Percentiles rank a stretch among this genome's conserved stretches.
Evolutionary conservation across 2,797 vertebrate genomes (phyloP).

Genomic region (Eulemur coronatus): DNA sequence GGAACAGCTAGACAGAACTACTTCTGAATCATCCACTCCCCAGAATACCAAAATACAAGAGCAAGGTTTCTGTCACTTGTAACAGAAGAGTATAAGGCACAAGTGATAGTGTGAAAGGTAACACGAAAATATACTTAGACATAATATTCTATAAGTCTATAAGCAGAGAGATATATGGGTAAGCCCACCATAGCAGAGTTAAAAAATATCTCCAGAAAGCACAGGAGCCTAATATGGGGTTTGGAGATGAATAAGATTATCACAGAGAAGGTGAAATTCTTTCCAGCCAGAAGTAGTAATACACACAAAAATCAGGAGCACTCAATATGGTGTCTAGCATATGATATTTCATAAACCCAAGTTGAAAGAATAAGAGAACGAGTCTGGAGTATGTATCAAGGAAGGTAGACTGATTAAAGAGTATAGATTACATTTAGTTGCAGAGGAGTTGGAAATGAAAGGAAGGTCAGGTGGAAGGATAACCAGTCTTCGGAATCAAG

Average conservation of each 20-base stretch:
- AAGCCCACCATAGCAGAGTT: not conserved
- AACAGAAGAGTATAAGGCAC: not conserved
- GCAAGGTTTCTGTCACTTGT: not conserved
- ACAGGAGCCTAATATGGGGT: not conserved
- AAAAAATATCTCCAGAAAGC: conserved; percentile 16
- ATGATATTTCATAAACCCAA: not conserved
- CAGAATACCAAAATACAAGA: not conserved
- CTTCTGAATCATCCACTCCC: not conserved
- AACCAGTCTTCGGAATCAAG: not conserved
- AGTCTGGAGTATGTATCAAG: not conserved
- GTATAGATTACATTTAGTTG: not conserved
- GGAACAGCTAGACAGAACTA: not conserved
- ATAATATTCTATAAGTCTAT: not conserved
- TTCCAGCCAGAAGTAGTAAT: not conserved
- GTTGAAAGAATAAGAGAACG: not conserved
- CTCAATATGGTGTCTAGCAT: not conserved
- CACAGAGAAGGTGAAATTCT: conserved; percentile 7
- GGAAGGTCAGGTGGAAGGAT: not conserved
- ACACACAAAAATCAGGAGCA: not conserved
- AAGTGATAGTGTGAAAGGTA: not conserved
- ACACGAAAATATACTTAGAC: not conserved
- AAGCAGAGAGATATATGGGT: not conserved
- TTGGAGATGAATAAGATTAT: not conserved
- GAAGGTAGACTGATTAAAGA: not conserved
- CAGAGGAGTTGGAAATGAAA: not conserved